Evolutionary conservation across 2,797 vertebrate genomes (phyloP).

Genomic region (Poliocrania exsul): DNA sequence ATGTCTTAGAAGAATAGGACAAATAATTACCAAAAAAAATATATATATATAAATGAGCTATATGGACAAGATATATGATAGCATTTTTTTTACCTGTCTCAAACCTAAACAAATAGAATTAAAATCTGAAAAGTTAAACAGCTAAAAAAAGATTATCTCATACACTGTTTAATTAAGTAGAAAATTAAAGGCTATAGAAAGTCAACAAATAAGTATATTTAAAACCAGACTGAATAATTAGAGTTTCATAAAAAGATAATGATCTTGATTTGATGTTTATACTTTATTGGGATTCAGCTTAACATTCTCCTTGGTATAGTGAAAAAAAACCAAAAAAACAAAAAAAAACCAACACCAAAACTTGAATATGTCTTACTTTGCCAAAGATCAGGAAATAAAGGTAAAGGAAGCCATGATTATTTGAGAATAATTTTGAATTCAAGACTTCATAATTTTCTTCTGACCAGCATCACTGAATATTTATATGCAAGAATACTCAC

Average conservation of each 20-base stretch:
- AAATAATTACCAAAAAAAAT: neutral
- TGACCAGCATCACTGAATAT: neutral
- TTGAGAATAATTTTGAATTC: neutral
- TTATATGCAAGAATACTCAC: neutral
- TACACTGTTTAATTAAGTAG: neutral
- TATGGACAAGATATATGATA: neutral
- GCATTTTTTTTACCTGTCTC: neutral
- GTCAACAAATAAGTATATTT: neutral
- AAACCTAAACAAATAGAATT: neutral
- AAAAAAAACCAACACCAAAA: too few species aligned
- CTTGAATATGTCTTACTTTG: neutral
- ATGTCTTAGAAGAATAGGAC: neutral
- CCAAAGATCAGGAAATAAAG: neutral
- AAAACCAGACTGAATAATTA: neutral
- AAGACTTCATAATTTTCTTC: neutral
- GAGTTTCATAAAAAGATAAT: neutral
- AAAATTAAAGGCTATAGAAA: neutral
- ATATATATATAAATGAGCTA: neutral
- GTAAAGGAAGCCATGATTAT: neutral
- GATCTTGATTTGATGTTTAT: neutral
- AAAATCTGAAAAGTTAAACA: neutral
- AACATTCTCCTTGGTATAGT: neutral
- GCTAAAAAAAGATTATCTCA: neutral
- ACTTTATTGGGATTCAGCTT: neutral
- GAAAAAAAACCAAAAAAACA: too few species aligned